Evolutionary conservation across 2,888 invertebrate genomes (phyloP).

Genomic region (Mycalesis mineus): DNA sequence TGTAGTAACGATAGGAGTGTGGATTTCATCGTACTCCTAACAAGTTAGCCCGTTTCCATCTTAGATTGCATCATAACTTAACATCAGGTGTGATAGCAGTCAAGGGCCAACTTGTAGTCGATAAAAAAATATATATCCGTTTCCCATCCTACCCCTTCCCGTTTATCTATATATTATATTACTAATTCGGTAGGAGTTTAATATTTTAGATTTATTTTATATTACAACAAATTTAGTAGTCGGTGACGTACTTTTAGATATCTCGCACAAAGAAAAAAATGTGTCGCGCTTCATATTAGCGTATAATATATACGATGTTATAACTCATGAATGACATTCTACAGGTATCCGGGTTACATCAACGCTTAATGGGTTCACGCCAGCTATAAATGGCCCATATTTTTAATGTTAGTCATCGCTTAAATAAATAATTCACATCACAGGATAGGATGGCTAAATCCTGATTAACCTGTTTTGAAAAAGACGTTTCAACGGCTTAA

Average conservation of each 20-base stretch:
- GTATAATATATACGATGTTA: constrained; percentile 10
- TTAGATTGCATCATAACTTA: no score
- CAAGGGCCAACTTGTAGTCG: no score
- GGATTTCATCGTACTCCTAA: no score
- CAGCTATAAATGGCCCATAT: constrained; percentile 24
- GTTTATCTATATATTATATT: no score
- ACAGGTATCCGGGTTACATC: constrained; percentile 31
- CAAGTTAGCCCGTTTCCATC: no score
- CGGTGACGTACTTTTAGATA: not conserved
- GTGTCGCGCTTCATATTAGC: not conserved
- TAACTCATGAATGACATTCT: constrained; percentile 27
- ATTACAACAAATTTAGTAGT: no score
- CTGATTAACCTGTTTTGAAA: constrained; percentile 4
- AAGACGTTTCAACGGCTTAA: not conserved
- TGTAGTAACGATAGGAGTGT: no score
- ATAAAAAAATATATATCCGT: no score
- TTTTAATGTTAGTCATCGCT: constrained; percentile 26
- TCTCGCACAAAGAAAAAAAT: not conserved
- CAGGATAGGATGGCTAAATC: constrained; percentile 13
- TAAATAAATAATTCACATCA: constrained; percentile 19
- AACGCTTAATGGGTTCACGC: constrained; percentile 25
- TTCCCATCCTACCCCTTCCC: no score
- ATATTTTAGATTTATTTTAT: no score
- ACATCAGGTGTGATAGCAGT: no score
- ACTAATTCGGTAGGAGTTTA: no score